Percentiles rank a stretch among this genome's conserved stretches.
phyloP scores from a whole-genome alignment of 2,797 vertebrate genomes.

The Uromys caudimaculatus region DNA sequence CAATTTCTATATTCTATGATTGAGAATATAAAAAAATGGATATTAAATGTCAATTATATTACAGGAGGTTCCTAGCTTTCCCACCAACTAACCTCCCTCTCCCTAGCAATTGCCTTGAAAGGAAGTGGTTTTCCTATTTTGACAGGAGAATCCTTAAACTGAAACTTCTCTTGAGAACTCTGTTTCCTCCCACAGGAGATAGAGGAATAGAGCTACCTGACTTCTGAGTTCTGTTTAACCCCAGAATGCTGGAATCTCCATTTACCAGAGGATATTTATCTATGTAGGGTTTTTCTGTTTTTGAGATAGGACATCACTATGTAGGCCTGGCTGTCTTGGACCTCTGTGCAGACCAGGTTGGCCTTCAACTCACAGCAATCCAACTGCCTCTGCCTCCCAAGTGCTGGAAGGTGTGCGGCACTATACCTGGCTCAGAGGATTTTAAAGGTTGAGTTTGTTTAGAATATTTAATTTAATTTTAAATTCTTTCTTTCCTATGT shows the following conservation, averaged over 20 bases:
- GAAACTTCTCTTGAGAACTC: conserved; percentile 18
- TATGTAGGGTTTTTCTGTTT: background rate
- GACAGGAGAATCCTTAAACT: conserved; percentile 41
- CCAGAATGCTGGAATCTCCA: background rate
- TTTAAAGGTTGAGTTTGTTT: conserved; percentile 39
- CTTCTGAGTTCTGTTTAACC: conserved; percentile 31
- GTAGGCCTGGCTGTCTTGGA: background rate
- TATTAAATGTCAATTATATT: background rate
- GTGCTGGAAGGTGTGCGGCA: background rate
- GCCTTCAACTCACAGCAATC: background rate
- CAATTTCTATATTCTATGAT: background rate
- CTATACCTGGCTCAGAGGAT: background rate
- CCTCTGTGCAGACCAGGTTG: background rate
- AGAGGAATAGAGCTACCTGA: background rate
- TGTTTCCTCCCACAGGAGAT: background rate
- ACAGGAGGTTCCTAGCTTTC: conserved; percentile 15
- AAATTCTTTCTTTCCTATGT: background rate
- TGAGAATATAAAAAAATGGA: conserved; percentile 23
- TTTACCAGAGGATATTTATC: background rate
- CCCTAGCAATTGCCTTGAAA: conserved; percentile 35
- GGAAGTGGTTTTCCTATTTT: conserved; percentile 22
- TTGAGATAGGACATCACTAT: background rate
- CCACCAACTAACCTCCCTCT: background rate
- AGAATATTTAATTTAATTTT: conserved; percentile 18
- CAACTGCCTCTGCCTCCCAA: background rate